A percentile compares a stretch with the other conserved stretches of the same genome.
Evolutionary conservation across 2,797 vertebrate species (phyloP).

Genomic region (Pseudochirops corinnae): DNA sequence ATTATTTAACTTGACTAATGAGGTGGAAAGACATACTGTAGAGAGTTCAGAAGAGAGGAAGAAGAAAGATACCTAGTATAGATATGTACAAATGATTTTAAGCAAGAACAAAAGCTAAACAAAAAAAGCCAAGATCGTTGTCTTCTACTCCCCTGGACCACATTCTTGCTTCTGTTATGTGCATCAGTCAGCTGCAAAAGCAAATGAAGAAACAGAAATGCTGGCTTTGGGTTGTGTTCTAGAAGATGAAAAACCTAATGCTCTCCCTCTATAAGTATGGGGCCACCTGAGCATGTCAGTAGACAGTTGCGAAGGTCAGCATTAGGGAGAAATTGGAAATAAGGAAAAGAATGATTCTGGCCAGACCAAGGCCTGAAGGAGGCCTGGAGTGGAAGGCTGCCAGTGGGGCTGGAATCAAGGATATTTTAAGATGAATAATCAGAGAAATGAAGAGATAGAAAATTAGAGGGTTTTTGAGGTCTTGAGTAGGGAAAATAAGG

Average conservation of each 20-base stretch:
- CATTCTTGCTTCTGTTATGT: not conserved
- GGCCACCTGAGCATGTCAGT: not conserved
- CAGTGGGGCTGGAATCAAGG: not conserved
- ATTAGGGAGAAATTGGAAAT: not conserved
- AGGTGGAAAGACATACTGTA: not conserved
- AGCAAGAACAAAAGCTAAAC: not conserved
- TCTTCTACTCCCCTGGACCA: not conserved
- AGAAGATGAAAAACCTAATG: not conserved
- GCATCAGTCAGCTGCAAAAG: not conserved
- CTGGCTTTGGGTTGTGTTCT: not conserved
- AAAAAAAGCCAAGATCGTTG: not conserved
- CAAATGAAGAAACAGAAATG: not conserved
- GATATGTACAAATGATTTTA: not conserved
- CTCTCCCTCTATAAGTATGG: too few species aligned
- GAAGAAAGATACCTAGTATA: not conserved
- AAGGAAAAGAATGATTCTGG: not conserved
- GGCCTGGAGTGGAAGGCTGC: not conserved
- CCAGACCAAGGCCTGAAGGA: not conserved
- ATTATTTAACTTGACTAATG: not conserved
- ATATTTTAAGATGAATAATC: not conserved
- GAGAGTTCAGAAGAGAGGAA: not conserved
- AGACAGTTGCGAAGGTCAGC: not conserved
- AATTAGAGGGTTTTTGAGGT: not conserved
- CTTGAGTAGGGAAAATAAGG: not conserved
- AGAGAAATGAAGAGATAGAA: not conserved